These are phyloP conservation scores for Gymnogyps californianus DNA, from an alignment of 2,113 vertebrate species.

Conservation along the genomic window DNA sequence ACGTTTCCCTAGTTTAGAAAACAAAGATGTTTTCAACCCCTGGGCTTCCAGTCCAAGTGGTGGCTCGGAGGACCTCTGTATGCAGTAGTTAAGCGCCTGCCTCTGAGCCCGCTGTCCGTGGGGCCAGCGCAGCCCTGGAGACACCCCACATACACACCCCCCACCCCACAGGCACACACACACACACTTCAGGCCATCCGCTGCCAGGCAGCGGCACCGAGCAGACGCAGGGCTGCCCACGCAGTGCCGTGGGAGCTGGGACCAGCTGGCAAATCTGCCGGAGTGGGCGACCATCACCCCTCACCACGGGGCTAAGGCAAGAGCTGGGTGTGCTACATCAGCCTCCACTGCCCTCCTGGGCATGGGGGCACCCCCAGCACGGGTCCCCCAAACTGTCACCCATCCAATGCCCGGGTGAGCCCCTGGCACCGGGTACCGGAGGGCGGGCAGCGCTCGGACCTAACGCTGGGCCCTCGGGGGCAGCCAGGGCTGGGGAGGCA, in stretches of 20 bases:
- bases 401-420: accelerated
- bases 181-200: accelerated
- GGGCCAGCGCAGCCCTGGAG: not conserved
- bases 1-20: accelerated
- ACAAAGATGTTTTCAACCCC: not conserved
- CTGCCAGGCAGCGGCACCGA: not conserved
- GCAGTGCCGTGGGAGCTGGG: not conserved
- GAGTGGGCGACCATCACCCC: accelerated
- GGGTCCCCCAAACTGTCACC: not conserved
- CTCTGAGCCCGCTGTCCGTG: accelerated
- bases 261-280: not conserved
- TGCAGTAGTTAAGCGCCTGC: accelerated
- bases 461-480: accelerated
- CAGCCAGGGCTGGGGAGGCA: no score
- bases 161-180: no score
- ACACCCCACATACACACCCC: not conserved
- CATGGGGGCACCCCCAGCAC: not conserved
- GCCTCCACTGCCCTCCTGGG: not conserved
- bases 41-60: accelerated
- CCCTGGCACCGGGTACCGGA: accelerated
- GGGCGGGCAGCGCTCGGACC: accelerated
- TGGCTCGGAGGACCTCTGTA: accelerated
- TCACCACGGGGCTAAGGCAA: accelerated
- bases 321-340: accelerated
- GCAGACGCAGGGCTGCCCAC: accelerated